Percentiles rank a stretch among this genome's conserved stretches.
phyloP scores from a whole-genome alignment of 2,797 vertebrate genomes.

The Limnodromus scolopaceus region DNA sequence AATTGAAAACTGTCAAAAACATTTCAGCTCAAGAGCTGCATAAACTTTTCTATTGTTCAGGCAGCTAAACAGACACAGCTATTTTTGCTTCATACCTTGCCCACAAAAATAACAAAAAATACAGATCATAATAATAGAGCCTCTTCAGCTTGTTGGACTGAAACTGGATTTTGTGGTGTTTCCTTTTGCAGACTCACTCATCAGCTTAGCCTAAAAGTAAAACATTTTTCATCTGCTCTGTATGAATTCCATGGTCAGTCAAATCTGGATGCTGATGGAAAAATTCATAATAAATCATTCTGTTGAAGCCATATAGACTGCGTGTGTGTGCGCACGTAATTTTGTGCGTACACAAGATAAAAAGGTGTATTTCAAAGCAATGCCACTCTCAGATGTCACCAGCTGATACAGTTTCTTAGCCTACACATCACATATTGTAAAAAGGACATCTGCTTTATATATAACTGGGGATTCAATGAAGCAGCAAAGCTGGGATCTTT shows the following conservation, averaged over 20 bases:
- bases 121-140: slow-evolving; percentile 39
- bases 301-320: background rate
- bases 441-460: slow-evolving; percentile 57
- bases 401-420: background rate
- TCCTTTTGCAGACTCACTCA: background rate
- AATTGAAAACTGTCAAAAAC: slow-evolving; percentile 75
- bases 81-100: slow-evolving; percentile 71
- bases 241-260: background rate
- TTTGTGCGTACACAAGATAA: background rate
- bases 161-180: slow-evolving; percentile 18
- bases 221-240: background rate
- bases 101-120: slow-evolving; percentile 57
- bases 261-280: background rate
- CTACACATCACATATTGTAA: background rate
- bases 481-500: slow-evolving; percentile 23
- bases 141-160: slow-evolving; percentile 28
- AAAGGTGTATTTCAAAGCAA: slow-evolving; percentile 2
- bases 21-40: slow-evolving; percentile 66
- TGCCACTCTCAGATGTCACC: background rate
- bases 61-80: slow-evolving; percentile 67
- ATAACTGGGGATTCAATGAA: background rate
- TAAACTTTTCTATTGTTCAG: slow-evolving; percentile 70
- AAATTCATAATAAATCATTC: background rate
- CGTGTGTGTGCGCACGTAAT: background rate
- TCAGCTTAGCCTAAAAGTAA: slow-evolving; percentile 6